Base-by-base conservation (phyloP, 2,797 vertebrate species). In the Emys orbicularis region DNA sequence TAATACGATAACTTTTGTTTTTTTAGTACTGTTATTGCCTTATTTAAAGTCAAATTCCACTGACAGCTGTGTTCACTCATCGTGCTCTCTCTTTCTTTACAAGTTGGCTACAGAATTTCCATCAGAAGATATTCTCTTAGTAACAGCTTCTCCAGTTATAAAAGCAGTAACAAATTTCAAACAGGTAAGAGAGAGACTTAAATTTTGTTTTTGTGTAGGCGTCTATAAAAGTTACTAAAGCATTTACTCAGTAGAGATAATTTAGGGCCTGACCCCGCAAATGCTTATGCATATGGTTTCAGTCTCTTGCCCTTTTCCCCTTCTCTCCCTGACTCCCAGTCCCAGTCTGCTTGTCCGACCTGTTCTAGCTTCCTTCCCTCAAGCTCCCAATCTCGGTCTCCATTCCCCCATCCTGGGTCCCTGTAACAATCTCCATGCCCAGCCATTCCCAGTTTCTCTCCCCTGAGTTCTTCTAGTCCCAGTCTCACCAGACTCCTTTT, bases 111-210 rank as follows among this genome's bases (percentile, higher is more conserved):
- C 97, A 44, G 98, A 99, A 96, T 99, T 99, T 88, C 98, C 99
- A 31, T 98, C 98, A 77, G 98, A 99, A 80, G 98, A 98, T 5
- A 97, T 99, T 90, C 97, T 98, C 95, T 97, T 99, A 94, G 84
- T 99, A 25, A 99, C 99, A 41, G 98, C 99, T 44, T 98, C 99
- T 83, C 97, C 98, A 1, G 97, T 99, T 88, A 99, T 99, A 97
- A 99, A 99, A 98, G 98, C 99, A 41, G 97, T 99, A 88, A 99
- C 98, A 5, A 99, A 99, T 98, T 99, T 99, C 91, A 99, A 97
- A 96, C 99, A 99, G 99, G 99, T 99, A 96, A 98, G 98, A 88
- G 3, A n/a, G 2, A 41, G 4, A 54, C 53, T 68, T 79, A 2
- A 1, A 79, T 92, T 93, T 89, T 80, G 12, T 31, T 59, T 23